Base-by-base conservation (phyloP, 1,140 invertebrate genomes). In the Nymphalis io region DNA sequence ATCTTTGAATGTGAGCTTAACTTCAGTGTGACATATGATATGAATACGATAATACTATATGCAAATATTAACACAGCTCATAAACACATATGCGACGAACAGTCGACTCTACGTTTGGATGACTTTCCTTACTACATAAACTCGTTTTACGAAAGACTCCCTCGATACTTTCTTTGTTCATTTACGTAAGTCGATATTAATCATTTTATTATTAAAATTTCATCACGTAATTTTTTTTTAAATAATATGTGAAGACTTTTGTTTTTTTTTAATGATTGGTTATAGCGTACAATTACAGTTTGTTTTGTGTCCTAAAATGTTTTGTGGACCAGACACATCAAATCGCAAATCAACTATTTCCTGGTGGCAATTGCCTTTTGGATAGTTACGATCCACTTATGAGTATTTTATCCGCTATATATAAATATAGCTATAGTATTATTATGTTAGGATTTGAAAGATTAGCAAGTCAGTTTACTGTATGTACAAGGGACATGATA, bases 61-160 rank as follows among this genome's bases (percentile, higher is more conserved):
- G 72, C 79, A 77, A 84, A 82, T 81, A 84, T 84, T 84, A 75
- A 70, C 69, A 63, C 61, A 53, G n/a, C 51, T 78, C 70, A 39
- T 61, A 58, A 70, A 74, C 64, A 67, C 67, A 60, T 74, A 80
- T 67, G 75, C 39, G 58, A 66, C 53, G 42, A 72, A 70, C 68
- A 46, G 70, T 75, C 61, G 55, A 46, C 60, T 16, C 11, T 21
- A 1, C 21, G 38, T 18, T 16, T 38, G 18, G 57, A 16, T 61
- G 68, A 80, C 72, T 76, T 74, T 73, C 71, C 65, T 74, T 62
- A 70, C 48, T 44, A 64, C 71, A 65, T 46, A 69, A 69, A 69
- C 67, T 62, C 46, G 67, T 69, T 62, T 62, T 15, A 48, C 44
- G 39, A 68, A 68, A 66, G 27, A n/a, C 38, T 55, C 55, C 42